Evolutionary conservation across 2,113 vertebrate species (phyloP).

Genomic region (Eidolon helvum): DNA sequence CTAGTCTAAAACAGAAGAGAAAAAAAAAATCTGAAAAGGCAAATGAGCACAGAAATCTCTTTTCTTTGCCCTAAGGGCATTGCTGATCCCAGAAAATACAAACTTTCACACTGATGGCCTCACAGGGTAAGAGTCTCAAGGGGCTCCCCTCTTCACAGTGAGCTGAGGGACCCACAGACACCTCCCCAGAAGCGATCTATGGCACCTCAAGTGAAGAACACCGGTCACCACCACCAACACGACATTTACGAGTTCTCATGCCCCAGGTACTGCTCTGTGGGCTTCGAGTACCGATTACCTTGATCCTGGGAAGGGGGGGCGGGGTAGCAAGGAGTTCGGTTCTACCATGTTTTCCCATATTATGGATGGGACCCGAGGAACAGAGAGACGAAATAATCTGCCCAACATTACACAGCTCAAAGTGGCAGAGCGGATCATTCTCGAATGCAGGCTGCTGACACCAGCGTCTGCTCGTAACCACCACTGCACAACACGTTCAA

Average conservation of each 20-base stretch:
- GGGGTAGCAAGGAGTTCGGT: not conserved
- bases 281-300: too few relatives aligned
- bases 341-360: not conserved
- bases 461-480: not conserved
- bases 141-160: not conserved
- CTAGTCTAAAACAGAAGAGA: not conserved
- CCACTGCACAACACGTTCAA: not conserved
- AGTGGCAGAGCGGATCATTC: not conserved
- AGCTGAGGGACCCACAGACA: not conserved
- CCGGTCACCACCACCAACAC: not conserved
- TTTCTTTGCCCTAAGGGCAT: not conserved
- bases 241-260: rapidly evolving
- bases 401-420: not conserved
- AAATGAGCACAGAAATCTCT: not conserved
- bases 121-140: not conserved
- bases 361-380: not conserved
- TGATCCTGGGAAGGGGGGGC: not conserved
- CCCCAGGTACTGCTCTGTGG: too few relatives aligned
- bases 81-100: not conserved
- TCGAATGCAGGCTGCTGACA: not conserved
- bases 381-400: not conserved
- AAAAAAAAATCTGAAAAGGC: not conserved
- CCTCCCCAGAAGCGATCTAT: not conserved
- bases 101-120: too few relatives aligned
- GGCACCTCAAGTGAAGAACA: not conserved